phyloP scores from a whole-genome alignment of 2,888 invertebrate species.

The Tanypteryx hageni region DNA sequence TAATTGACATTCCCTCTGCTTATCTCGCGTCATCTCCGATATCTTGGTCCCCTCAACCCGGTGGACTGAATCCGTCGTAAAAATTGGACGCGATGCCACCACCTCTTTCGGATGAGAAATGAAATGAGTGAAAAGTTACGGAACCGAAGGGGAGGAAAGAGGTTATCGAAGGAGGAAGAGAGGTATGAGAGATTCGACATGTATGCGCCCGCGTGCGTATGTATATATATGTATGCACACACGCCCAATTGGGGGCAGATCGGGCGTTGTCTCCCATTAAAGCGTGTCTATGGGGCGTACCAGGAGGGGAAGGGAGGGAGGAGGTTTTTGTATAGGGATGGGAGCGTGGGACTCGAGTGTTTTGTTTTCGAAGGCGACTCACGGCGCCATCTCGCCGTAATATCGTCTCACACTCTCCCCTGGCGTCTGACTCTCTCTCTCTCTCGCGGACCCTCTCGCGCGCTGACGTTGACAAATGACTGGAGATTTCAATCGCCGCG shows the following conservation, averaged over 20 bases:
- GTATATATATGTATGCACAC: not conserved
- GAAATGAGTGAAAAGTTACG: not conserved
- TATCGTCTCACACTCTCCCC: conserved; percentile 55
- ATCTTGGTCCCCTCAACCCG: not conserved
- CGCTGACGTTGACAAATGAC: conserved; percentile 87
- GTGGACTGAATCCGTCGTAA: conserved; percentile 7
- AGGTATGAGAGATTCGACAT: not conserved
- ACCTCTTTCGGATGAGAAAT: not conserved
- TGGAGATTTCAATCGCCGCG: conserved; percentile 85
- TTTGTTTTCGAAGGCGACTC: conserved; percentile 58
- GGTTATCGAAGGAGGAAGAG: conserved; percentile 3
- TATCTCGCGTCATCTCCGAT: conserved; percentile 13
- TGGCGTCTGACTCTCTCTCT: conserved; percentile 27
- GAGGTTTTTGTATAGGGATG: not conserved
- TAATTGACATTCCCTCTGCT: conserved; percentile 14
- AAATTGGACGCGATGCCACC: conserved; percentile 21
- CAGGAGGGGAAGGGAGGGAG: not conserved
- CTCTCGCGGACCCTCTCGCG: conserved; percentile 54
- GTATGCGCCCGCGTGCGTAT: conserved; percentile 50
- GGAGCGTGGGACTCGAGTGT: conserved; percentile 35
- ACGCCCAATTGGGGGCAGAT: conserved; percentile 42
- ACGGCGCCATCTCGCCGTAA: conserved; percentile 63
- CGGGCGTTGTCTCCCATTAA: conserved; percentile 47
- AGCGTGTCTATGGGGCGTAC: conserved; percentile 49
- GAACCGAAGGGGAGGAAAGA: not conserved